Base-by-base conservation (phyloP, 1,140 invertebrate genomes). In the Palaemon carinicauda region DNA sequence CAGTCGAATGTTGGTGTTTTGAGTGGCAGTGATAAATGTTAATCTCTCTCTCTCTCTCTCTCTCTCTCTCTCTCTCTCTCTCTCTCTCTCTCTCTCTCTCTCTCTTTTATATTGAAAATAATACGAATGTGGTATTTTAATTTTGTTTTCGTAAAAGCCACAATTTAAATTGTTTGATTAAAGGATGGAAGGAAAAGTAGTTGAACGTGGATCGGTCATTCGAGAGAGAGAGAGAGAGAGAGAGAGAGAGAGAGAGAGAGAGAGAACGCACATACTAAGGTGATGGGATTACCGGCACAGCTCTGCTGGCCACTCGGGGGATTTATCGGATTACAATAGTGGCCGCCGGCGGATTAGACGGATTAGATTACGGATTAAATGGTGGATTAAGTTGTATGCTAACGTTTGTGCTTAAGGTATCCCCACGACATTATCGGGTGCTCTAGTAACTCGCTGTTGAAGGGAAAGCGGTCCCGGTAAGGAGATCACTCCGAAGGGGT, bases 281-380 rank as follows among this genome's bases (percentile, higher is more conserved):
- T 41, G 41, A 41, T 31, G 51, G 21, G 51, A 79, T 79, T 52
- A 31, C 51, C 21, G 77, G 50, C 77, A 29, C 51, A 27, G 27
- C 77, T 52, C 52, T 31, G 21, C 77, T 79, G 77, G 50, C 77
- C 77, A 79, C 77, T 54, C 77, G 14, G 21, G 53, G 77, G 77
- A 79, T 41, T 79, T 79, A 79, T 52, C 52, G 77, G 77, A 79
- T 79, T 79, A 79, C 77, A 54, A n/a, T 29, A 27, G 51, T 79
- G 52, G 51, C 77, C 77, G 77, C 77, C 77, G 51, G 12, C 51
- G 77, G 77, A 79, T 79, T 79, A 79, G 54, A 79, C 77, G 77
- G 77, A 79, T 79, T 79, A 79, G 77, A 54, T 54, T 54, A 52
- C n/a, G 74, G 74, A 77, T 77, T 77, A 77, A 77, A 33, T 77